phyloP scores from a whole-genome alignment of 2,113 vertebrate genomes.

The Heterochromis multidens region DNA sequence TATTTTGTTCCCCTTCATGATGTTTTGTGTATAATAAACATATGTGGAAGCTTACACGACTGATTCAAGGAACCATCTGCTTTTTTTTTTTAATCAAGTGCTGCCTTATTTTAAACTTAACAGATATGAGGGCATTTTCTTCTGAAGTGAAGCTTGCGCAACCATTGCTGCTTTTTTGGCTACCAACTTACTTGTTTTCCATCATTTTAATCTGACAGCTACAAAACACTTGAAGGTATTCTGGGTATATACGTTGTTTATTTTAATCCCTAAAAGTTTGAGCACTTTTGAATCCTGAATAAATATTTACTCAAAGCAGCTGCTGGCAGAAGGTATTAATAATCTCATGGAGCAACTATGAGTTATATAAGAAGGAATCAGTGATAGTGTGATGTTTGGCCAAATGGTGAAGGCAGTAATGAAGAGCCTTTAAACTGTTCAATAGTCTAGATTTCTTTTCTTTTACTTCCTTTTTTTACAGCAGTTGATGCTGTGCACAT shows the following conservation, averaged over 20 bases:
- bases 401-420: not conserved
- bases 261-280: not conserved
- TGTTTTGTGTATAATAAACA: not conserved
- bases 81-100: not conserved
- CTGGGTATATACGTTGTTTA: not conserved
- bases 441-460: not conserved
- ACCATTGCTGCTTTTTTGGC: not conserved
- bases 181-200: not conserved
- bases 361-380: not conserved
- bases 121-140: not conserved
- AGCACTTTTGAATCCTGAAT: not conserved
- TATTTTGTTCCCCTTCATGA: not conserved
- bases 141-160: not conserved
- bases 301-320: not conserved
- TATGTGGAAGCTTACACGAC: not conserved
- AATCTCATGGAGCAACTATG: not conserved
- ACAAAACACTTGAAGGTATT: not conserved
- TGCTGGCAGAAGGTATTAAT: not conserved
- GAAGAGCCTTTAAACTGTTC: not conserved
- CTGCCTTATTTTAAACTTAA: not conserved
- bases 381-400: not conserved
- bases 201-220: not conserved
- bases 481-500: not conserved
- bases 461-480: not conserved
- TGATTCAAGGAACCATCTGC: not conserved